These are phyloP conservation scores for Osmerus eperlanus DNA, from an alignment of 2,113 vertebrate species.

Conservation along the genomic window DNA sequence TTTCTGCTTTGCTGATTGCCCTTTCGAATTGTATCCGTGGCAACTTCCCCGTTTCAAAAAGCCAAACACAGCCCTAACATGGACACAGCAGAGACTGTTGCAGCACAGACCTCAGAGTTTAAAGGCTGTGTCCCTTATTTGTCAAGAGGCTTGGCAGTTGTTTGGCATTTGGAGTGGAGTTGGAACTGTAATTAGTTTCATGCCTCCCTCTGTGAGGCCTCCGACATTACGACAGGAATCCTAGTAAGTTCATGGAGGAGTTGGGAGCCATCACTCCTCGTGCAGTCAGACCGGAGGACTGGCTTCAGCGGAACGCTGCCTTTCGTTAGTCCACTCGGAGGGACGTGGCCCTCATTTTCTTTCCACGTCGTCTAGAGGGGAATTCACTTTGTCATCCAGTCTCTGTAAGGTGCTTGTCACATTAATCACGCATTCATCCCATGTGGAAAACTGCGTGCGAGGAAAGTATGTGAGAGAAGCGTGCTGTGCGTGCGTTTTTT, in stretches of 20 bases:
- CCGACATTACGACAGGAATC: constrained; percentile 47
- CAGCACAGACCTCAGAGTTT: constrained; percentile 15
- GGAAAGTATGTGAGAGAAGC: constrained; percentile 7
- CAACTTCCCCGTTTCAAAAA: neutral
- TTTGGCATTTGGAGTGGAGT: constrained; percentile 46
- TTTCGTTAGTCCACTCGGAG: constrained; percentile 49
- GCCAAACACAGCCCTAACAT: constrained; percentile 43
- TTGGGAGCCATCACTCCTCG: constrained; percentile 38
- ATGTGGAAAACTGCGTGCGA: neutral
- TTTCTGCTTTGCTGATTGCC: constrained; percentile 36
- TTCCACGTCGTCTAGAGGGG: constrained; percentile 37
- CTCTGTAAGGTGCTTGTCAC: constrained; percentile 40
- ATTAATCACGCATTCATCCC: constrained; percentile 55
- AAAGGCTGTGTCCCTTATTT: constrained; percentile 43
- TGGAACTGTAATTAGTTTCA: constrained; percentile 46
- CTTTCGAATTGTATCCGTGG: constrained; percentile 35
- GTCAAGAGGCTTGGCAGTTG: constrained; percentile 52
- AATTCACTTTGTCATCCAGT: constrained; percentile 60
- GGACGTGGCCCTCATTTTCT: constrained; percentile 39
- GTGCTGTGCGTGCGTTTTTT: constrained; percentile 4
- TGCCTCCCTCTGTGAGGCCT: constrained; percentile 40
- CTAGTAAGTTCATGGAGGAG: constrained; percentile 44
- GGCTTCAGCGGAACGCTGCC: constrained; percentile 45
- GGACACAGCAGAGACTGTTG: constrained; percentile 32
- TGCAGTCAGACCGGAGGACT: constrained; percentile 33